phyloP scores from a whole-genome alignment of 2,113 vertebrate species.

The Sylvia atricapilla region DNA sequence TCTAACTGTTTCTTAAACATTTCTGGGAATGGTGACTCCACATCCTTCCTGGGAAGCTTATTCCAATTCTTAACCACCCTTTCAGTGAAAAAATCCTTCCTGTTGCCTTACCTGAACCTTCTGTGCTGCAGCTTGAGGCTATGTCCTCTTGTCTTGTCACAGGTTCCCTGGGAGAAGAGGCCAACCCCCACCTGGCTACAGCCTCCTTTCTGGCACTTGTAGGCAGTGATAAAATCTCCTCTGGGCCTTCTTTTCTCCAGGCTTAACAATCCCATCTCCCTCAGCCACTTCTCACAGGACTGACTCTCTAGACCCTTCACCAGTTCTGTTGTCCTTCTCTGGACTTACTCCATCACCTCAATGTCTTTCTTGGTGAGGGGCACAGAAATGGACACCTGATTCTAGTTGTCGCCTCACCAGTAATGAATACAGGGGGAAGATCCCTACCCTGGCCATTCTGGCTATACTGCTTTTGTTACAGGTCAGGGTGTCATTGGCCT shows the following conservation, averaged over 20 bases:
- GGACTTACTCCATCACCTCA: neutral
- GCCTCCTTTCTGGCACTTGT: rapidly evolving
- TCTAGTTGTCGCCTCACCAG: neutral
- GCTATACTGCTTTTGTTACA: neutral
- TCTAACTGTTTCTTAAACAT: neutral
- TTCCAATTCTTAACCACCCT: neutral
- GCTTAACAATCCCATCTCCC: neutral
- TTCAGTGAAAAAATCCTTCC: neutral
- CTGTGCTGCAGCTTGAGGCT: neutral
- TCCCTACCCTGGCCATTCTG: neutral
- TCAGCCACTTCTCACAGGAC: neutral
- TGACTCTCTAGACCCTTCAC: neutral
- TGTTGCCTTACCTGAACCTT: neutral
- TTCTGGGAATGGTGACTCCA: neutral
- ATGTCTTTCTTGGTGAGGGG: neutral
- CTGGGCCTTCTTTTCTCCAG: neutral
- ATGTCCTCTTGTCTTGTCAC: rapidly evolving
- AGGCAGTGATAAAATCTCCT: too few species aligned
- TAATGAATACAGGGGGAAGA: too few species aligned
- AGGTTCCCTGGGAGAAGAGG: neutral
- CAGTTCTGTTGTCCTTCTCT: neutral
- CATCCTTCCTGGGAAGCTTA: neutral
- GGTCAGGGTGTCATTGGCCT: neutral
- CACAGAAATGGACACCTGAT: neutral
- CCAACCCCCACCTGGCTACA: rapidly evolving